Evolutionary conservation across 2,797 vertebrate genomes (phyloP), one percentile per base, ranked within the genome.

Genomic region (Vireo griseus): DNA sequence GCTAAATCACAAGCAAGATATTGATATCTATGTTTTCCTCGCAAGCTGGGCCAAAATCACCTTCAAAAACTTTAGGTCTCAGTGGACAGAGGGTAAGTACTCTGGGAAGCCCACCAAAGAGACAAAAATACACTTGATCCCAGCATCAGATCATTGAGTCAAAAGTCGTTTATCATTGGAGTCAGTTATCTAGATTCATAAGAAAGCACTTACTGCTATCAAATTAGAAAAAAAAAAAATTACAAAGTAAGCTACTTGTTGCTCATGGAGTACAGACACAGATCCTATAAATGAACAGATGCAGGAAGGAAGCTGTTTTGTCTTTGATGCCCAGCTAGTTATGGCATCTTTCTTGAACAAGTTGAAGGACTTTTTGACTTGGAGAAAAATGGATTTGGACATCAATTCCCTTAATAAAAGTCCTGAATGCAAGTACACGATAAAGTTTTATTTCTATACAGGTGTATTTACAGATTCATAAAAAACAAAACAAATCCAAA

Each of bases 191-290:
- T n/a, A 59, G 21, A 86, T 33, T 57, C 8, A 1, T 37, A 86
- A 54, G 10, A 48, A 88, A 69, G 13, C 51, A 52, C 19, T 25
- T 54, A 25, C 6, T 20, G 4, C 4, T 6, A 10, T 33, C 24
- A 88, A 66, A 57, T 29, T 14, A 18, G 20, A 63, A 73, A 37
- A 31, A 65, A 47, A 59, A 50, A 40, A 21, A 42, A n/a, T 22
- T 42, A n/a, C 7, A 9, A 42, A 45, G 11, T 45, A 73, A 35
- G 13, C 19, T 78, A 35, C 4, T 45, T 74, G 13, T 47, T 88
- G 26, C 13, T 51, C 28, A 40, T 1, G 55, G 10, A 67, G 17
- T 17, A 28, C 5, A 2, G 37, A 50, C 28, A 42, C 1, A 1
- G 4, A 14, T 55, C 19, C 16, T 25, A 55, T 9, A 92, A 86